Evolutionary conservation across 2,797 vertebrate genomes (phyloP), one percentile per base, ranked within the genome.

Genomic region (Euthynnus affinis): DNA sequence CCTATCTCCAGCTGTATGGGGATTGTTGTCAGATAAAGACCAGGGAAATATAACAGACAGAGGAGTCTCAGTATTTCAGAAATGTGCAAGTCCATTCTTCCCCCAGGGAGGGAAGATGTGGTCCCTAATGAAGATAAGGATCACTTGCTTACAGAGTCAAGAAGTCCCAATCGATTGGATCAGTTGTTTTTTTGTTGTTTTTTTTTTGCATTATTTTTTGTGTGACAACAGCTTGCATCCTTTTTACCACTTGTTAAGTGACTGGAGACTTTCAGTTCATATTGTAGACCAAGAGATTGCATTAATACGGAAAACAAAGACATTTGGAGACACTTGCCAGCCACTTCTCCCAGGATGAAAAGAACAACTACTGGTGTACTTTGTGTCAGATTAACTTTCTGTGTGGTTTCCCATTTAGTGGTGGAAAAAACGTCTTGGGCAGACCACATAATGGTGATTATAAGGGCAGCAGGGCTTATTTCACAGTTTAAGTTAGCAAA

Each of bases 21-120:
- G 74, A 81, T 80, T 63, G 51, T 81, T 88, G 83, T 80, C 77
- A 81, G 74, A 83, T 86, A 73, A 81, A 83, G 65, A 81, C 81
- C 52, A 76, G 62, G 62, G 74, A 63, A 65, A 71, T 60, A 37
- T 70, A 81, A 74, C 46, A n/a, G n/a, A n/a, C 63, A 69, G 49
- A 60, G 22, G 40, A 78, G 40, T 55, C 58, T 78, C 37, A 53
- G 53, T 60, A 42, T 74, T 69, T 73, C 40, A 70, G 57, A 85
- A 80, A 23, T 56, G 58, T 61, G 65, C 29, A 40, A 67, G 53
- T 57, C 58, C 46, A 74, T 65, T 65, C 20, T 13, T 78, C 40
- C 59, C 64, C 34, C 20, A 34, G 60, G 51, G 76, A 74, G 25
- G 49, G n/a, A 66, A 67, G 57, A 44, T 60, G 22, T 63, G 75